phyloP scores from a whole-genome alignment of 2,113 vertebrate genomes.

The Pachycephala philippinensis region DNA sequence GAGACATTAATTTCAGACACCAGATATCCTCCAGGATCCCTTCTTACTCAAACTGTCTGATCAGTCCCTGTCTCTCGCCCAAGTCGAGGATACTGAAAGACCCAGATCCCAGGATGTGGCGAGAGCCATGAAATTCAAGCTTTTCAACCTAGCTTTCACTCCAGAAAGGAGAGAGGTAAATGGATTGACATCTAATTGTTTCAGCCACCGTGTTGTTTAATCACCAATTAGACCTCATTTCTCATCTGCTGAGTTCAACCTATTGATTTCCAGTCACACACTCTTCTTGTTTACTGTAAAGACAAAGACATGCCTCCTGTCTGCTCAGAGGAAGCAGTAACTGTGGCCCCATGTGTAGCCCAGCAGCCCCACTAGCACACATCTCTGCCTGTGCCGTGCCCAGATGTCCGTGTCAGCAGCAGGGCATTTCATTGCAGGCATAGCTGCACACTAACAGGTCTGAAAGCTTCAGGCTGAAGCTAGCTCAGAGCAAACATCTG shows the following conservation, averaged over 20 bases:
- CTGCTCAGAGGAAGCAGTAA: not conserved
- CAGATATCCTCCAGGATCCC: not conserved
- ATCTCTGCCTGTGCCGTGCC: not conserved
- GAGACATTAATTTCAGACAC: not conserved
- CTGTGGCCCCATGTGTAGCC: not conserved
- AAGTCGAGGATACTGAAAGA: not conserved
- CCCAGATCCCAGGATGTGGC: not conserved
- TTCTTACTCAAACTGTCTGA: not conserved
- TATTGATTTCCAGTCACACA: not conserved
- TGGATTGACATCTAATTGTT: not conserved
- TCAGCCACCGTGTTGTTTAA: not conserved
- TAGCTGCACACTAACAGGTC: not conserved
- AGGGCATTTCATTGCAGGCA: not conserved
- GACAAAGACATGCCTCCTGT: not conserved
- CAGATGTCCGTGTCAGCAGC: not conserved
- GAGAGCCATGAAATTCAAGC: not conserved
- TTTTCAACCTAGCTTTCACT: not conserved
- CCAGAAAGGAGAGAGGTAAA: not conserved
- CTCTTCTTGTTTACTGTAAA: not conserved
- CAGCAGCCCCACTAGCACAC: not conserved
- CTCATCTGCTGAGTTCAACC: conserved; percentile 15
- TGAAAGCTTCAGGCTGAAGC: not conserved
- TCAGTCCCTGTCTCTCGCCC: not conserved
- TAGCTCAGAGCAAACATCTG: conserved; percentile 1
- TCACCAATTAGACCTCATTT: conserved; percentile 39